Percentiles rank a stretch among this genome's conserved stretches.
Evolutionary conservation across 1,140 invertebrate genomes (phyloP).

Genomic region (Formica exsecta): DNA sequence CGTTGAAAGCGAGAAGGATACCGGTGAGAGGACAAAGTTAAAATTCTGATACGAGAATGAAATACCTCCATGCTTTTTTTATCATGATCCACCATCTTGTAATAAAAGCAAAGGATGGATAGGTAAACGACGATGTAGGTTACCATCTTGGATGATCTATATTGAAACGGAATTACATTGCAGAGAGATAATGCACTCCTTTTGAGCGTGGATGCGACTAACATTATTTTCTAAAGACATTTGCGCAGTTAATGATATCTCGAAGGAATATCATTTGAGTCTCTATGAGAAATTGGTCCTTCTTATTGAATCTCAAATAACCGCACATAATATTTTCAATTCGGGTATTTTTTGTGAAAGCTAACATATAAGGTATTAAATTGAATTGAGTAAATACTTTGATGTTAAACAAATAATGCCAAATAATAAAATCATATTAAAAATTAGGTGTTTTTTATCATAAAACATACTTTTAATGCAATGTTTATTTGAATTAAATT

Average conservation of each 20-base stretch:
- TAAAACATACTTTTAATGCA: background rate
- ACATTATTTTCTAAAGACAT: slow-evolving; percentile 71
- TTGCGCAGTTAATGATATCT: slow-evolving; percentile 68
- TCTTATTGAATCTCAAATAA: slow-evolving; percentile 25
- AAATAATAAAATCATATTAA: background rate
- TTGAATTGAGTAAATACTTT: background rate
- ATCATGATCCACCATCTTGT: slow-evolving; percentile 67
- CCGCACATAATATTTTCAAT: slow-evolving; percentile 14
- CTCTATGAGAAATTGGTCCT: slow-evolving; percentile 28
- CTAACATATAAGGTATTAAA: background rate
- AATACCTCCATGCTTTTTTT: slow-evolving; percentile 66
- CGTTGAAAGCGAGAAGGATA: slow-evolving; percentile 41
- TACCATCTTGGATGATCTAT: slow-evolving; percentile 70
- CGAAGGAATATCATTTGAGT: slow-evolving; percentile 44
- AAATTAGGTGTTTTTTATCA: background rate
- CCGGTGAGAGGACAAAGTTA: slow-evolving; percentile 10
- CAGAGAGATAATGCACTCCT: slow-evolving; percentile 71
- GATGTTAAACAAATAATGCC: background rate
- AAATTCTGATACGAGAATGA: slow-evolving; percentile 69
- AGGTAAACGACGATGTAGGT: slow-evolving; percentile 50
- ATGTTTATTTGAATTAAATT: background rate
- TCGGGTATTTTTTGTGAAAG: background rate
- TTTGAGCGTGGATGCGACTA: slow-evolving; percentile 35
- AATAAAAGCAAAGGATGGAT: slow-evolving; percentile 72
- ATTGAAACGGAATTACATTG: slow-evolving; percentile 73